These are phyloP conservation scores for Caradrina clavipalpis DNA, from an alignment of 2,888 invertebrate species.

Conservation along the genomic window DNA sequence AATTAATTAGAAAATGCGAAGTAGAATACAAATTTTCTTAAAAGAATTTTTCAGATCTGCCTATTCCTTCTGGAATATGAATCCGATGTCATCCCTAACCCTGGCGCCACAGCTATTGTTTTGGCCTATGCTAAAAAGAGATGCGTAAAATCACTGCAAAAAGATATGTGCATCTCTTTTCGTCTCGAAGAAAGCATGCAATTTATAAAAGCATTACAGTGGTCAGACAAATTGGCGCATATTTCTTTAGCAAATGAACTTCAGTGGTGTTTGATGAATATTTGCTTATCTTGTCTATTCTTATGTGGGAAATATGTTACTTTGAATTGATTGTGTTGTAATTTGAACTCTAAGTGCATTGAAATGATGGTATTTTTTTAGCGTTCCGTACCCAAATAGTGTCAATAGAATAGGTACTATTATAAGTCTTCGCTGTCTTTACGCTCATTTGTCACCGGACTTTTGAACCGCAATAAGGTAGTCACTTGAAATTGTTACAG, in stretches of 20 bases:
- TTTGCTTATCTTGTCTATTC: background rate
- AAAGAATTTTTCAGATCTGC: background rate
- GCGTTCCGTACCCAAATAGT: no score
- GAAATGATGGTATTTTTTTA: background rate
- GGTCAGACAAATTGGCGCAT: conserved; percentile 48
- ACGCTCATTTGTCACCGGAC: no score
- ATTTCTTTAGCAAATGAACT: conserved; percentile 45
- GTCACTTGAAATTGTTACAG: no score
- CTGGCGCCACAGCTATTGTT: conserved; percentile 55
- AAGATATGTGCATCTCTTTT: conserved; percentile 54
- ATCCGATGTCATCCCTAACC: conserved; percentile 47
- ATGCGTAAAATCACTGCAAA: conserved; percentile 33
- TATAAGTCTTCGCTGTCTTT: no score
- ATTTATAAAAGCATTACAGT: conserved; percentile 43
- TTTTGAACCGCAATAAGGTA: no score
- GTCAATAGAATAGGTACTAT: no score
- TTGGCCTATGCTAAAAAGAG: conserved; percentile 50
- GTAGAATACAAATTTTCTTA: no score
- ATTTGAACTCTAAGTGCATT: background rate
- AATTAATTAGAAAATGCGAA: no score
- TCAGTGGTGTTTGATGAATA: conserved; percentile 27
- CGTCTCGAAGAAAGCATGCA: conserved; percentile 37
- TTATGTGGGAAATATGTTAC: conserved; percentile 9
- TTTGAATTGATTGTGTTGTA: background rate
- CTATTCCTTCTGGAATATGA: background rate